A percentile compares a stretch with the other conserved stretches of the same genome.
Conservation (phyloP, 2,888 invertebrate genomes). For the Synanthedon myopaeformis region DNA sequence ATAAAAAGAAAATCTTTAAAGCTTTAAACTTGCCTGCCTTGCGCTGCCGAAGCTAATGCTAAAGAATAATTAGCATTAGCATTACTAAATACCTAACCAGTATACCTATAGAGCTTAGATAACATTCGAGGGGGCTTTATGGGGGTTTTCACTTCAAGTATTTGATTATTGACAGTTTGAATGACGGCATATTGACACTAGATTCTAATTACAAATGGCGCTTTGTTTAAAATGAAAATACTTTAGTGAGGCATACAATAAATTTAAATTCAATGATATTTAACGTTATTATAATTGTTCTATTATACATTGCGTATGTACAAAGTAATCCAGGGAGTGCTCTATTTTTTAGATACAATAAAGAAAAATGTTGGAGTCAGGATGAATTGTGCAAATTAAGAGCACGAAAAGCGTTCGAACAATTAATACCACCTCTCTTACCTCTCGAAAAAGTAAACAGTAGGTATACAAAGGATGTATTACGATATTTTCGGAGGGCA, state of each 20-base stretch:
- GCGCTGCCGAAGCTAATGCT: too few relatives aligned
- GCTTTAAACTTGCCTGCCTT: too few relatives aligned
- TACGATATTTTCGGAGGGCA: slow-evolving; percentile 36
- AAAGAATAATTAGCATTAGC: too few relatives aligned
- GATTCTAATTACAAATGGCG: too few relatives aligned
- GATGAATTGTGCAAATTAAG: slow-evolving; percentile 42
- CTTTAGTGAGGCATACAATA: slow-evolving; percentile 1
- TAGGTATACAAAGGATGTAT: slow-evolving; percentile 30
- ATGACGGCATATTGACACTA: too few relatives aligned
- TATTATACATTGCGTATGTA: slow-evolving; percentile 19
- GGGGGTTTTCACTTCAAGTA: too few relatives aligned
- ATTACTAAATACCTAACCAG: too few relatives aligned
- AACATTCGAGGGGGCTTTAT: too few relatives aligned
- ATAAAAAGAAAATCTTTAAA: too few relatives aligned
- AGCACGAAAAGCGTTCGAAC: slow-evolving; percentile 43
- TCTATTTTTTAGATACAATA: slow-evolving; percentile 29
- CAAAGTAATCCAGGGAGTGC: slow-evolving; percentile 38
- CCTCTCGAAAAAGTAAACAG: slow-evolving; percentile 35
- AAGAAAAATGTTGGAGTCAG: slow-evolving; percentile 40
- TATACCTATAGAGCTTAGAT: too few relatives aligned
- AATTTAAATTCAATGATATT: slow-evolving; percentile 38
- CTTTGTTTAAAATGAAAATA: too few relatives aligned
- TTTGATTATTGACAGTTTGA: too few relatives aligned
- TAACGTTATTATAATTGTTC: slow-evolving; percentile 30
- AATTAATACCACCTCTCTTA: slow-evolving; percentile 27